phyloP scores from a whole-genome alignment of 2,888 invertebrate species.

The Macrophya annulata region DNA sequence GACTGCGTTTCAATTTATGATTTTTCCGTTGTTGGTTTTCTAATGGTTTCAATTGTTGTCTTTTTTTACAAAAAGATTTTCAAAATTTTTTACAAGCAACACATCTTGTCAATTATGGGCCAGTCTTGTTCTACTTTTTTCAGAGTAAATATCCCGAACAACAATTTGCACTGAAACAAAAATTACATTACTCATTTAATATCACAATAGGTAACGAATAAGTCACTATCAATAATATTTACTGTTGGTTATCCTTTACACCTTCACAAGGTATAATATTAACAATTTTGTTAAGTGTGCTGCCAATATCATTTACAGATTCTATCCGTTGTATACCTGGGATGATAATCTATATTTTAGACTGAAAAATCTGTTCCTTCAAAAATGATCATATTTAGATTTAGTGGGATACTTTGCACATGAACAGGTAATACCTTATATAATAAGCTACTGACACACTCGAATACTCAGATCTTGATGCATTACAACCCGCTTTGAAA shows the following conservation, averaged over 20 bases:
- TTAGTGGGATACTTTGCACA: too few relatives aligned
- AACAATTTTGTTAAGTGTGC: background rate
- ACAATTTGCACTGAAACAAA: background rate
- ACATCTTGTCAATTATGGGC: background rate
- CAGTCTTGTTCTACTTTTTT: slow-evolving; percentile 4
- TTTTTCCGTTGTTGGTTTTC: background rate
- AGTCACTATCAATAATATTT: background rate
- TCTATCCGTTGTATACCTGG: background rate
- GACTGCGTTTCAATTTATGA: background rate
- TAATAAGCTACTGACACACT: background rate
- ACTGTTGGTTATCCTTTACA: background rate
- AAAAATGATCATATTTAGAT: background rate
- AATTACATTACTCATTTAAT: background rate
- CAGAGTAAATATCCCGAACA: background rate
- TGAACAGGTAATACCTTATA: background rate
- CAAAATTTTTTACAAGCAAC: background rate
- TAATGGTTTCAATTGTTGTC: background rate
- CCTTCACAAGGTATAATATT: background rate
- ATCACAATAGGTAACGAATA: background rate
- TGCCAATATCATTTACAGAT: background rate
- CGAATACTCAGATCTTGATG: background rate
- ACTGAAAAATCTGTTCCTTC: background rate
- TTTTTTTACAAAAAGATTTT: background rate
- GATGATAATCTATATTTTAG: background rate
- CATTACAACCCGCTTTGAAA: background rate